Percentiles rank a stretch among this genome's conserved stretches.
Evolutionary conservation across 2,888 invertebrate species (phyloP).

Genomic region (Idaea biselata): DNA sequence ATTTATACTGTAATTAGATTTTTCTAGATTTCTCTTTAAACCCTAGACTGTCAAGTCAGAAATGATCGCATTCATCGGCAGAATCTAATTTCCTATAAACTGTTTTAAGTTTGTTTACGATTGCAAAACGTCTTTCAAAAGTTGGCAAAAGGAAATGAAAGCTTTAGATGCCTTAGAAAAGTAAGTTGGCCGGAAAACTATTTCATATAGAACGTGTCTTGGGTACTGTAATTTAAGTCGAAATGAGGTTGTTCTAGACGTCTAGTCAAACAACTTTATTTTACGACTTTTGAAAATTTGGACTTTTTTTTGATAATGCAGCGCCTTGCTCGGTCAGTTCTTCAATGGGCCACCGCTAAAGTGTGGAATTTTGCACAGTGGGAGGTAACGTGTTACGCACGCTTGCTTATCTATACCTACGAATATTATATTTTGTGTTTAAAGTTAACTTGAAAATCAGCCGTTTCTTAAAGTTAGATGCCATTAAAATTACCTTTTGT

Average conservation of each 20-base stretch:
- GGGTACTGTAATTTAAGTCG: not conserved
- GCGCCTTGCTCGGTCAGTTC: too few relatives aligned
- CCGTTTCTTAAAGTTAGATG: too few relatives aligned
- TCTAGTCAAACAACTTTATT: not conserved
- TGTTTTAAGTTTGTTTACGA: not conserved
- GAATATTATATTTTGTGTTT: too few relatives aligned
- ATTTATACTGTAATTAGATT: constrained; percentile 66
- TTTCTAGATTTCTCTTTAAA: constrained; percentile 57
- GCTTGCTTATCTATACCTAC: too few relatives aligned
- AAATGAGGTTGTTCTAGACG: too few relatives aligned
- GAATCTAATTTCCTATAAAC: not conserved
- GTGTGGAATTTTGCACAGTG: too few relatives aligned
- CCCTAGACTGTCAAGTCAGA: constrained; percentile 7
- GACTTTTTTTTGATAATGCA: too few relatives aligned
- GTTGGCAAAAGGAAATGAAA: not conserved
- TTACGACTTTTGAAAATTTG: too few relatives aligned
- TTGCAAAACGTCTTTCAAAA: not conserved
- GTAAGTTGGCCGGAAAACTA: not conserved
- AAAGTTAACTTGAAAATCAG: too few relatives aligned
- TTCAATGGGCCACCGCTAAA: too few relatives aligned
- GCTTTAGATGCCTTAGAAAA: not conserved
- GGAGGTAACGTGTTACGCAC: too few relatives aligned
- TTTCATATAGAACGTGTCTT: not conserved
- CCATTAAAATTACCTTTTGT: too few relatives aligned
- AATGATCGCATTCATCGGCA: not conserved